Base-by-base conservation (phyloP, 2,113 vertebrate species). In the Pseudonaja textilis region DNA sequence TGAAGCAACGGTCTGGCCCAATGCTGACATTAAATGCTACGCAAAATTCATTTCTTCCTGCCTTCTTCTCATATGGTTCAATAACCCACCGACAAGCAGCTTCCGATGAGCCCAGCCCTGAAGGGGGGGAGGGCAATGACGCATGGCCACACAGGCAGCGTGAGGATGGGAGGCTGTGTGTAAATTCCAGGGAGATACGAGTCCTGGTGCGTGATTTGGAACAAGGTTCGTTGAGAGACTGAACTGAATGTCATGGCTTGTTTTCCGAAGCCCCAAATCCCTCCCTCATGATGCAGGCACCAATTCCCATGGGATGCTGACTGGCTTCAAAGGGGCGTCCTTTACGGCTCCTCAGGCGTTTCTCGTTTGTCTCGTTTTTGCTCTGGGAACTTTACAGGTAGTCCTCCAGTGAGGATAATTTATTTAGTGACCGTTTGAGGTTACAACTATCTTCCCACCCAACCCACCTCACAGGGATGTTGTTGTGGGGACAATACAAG, bases 171-270 rank as follows among this genome's bases (percentile, higher is more conserved):
- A 55, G 59, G 20, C 56, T 87, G 61, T 18, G 55, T 85, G 89
- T 81, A 85, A 69, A 61, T 55, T 59, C 2, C 55, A 87, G 39
- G 47, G 55, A 87, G 64, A 94, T 91, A 92, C 45, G 20, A 39
- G 85, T 55, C 89, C 91, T 54, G 14, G 39, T 57, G 92, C 45
- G 3, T 94, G 92, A 87, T 55, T 94, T 57, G 69, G 55, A 25
- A 1, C 42, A 89, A 87, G n/a, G 34, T n/a, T 20, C 0, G 25
- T 81, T 61, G 89, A 69, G 56, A 91, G 34, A 23, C 56, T 93
- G 52, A 18, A 12, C 52, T 6, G 7, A 10, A 57, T 92, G 7
- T 11, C 26, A 47, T 57, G 56, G 85, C 89, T 92, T 89, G 81
- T 89, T 92, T 81, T 52, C 87, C 3, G 0, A 64, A 3, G 87